These are phyloP conservation scores for Pseudochirops cupreus DNA, from an alignment of 2,797 vertebrate genomes.

Conservation along the genomic window DNA sequence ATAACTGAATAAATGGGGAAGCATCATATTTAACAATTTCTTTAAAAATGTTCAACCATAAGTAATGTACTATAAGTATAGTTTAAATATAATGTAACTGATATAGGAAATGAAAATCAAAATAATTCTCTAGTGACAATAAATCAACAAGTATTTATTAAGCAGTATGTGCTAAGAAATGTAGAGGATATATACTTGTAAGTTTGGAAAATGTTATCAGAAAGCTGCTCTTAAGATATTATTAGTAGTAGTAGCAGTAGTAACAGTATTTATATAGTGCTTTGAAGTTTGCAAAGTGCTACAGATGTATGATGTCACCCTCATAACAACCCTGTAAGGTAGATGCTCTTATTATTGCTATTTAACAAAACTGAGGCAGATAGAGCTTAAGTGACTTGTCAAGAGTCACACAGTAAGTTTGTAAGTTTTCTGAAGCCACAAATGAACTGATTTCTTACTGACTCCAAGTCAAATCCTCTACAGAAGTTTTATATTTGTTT, in stretches of 20 bases:
- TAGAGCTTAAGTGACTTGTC: background rate
- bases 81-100: slow-evolving; percentile 17
- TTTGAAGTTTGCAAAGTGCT: background rate
- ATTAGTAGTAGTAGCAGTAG: background rate
- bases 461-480: background rate
- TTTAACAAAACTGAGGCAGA: background rate
- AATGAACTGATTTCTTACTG: background rate
- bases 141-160: background rate
- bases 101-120: slow-evolving; percentile 53
- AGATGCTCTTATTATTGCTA: background rate
- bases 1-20: slow-evolving; percentile 25
- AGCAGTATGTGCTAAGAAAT: background rate
- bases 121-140: background rate
- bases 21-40: slow-evolving; percentile 27
- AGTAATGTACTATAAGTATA: background rate
- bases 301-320: background rate
- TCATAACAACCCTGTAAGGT: background rate
- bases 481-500: background rate
- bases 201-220: background rate
- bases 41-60: slow-evolving; percentile 7
- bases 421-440: background rate
- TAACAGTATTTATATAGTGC: background rate
- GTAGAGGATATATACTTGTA: background rate
- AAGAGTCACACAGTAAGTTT: background rate
- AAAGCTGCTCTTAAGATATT: background rate